A percentile compares a stretch with the other conserved stretches of the same genome.
These are phyloP conservation scores for Drosophila ercepeae DNA, from an alignment of 1,140 invertebrate species.

Conservation along the genomic window DNA sequence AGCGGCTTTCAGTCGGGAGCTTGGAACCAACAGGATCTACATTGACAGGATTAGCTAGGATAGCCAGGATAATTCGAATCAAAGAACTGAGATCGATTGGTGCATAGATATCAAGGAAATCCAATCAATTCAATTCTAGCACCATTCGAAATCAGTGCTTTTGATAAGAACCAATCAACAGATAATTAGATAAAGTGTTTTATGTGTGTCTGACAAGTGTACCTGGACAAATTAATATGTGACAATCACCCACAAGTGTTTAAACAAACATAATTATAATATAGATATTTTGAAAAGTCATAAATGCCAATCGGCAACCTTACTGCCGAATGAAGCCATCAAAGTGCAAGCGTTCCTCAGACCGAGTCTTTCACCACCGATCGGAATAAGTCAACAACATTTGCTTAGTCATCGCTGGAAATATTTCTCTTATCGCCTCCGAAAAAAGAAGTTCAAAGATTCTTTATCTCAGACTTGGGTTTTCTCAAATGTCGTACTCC, in stretches of 20 bases:
- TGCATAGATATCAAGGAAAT: slow-evolving; percentile 67
- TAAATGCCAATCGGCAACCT: slow-evolving; percentile 25
- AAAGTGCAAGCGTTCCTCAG: slow-evolving; percentile 48
- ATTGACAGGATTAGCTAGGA: background rate
- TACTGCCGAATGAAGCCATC: slow-evolving; percentile 48
- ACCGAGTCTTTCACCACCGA: slow-evolving; percentile 18
- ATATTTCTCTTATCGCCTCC: slow-evolving; percentile 11
- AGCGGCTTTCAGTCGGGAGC: slow-evolving; percentile 12
- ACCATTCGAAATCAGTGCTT: slow-evolving; percentile 82
- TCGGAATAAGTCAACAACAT: slow-evolving; percentile 26
- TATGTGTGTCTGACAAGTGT: background rate
- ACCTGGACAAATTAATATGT: background rate
- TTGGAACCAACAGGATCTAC: slow-evolving; percentile 4
- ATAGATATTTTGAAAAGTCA: background rate
- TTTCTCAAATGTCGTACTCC: background rate
- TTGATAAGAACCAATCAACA: slow-evolving; percentile 72
- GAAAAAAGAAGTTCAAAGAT: background rate
- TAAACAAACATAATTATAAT: background rate
- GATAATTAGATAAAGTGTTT: slow-evolving; percentile 23
- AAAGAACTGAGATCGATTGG: slow-evolving; percentile 81
- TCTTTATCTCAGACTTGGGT: background rate
- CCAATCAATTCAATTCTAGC: slow-evolving; percentile 64
- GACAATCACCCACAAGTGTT: background rate
- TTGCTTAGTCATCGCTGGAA: slow-evolving; percentile 29
- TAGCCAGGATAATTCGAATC: slow-evolving; percentile 55